Evolutionary conservation across 2,888 invertebrate genomes (phyloP).

Genomic region (Tipula helvola): DNA sequence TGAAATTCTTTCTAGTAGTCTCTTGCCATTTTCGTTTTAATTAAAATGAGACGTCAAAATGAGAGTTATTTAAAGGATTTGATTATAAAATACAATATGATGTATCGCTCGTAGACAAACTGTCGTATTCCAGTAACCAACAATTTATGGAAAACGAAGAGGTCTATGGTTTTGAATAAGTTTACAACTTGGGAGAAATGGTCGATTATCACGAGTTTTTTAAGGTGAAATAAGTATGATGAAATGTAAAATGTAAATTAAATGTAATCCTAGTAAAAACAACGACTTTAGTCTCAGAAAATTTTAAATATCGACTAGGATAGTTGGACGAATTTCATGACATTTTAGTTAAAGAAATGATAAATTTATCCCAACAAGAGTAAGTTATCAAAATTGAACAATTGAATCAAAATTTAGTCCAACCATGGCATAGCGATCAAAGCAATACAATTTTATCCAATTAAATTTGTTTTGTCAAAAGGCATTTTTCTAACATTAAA

Average conservation of each 20-base stretch:
- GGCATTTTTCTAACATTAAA: too few species aligned
- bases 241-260: not conserved
- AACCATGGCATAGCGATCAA: constrained; percentile 90
- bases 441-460: constrained; percentile 93
- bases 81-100: not conserved
- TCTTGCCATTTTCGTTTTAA: too few species aligned
- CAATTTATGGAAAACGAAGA: constrained; percentile 67
- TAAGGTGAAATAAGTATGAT: constrained; percentile 63
- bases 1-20: too few species aligned
- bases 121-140: constrained; percentile 33
- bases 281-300: constrained; percentile 69
- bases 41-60: too few species aligned
- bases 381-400: constrained; percentile 80
- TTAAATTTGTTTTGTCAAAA: constrained; percentile 93
- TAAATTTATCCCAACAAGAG: constrained; percentile 85
- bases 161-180: constrained; percentile 67
- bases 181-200: constrained; percentile 91
- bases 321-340: constrained; percentile 94
- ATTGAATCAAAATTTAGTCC: constrained; percentile 78
- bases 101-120: not conserved
- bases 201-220: constrained; percentile 78
- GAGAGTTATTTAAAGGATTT: too few species aligned
- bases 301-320: constrained; percentile 80
- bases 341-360: constrained; percentile 69
- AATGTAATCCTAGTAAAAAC: constrained; percentile 54